These are phyloP conservation scores for Pristionchus entomophagus DNA, from an alignment of 2,888 invertebrate genomes.

Conservation along the genomic window DNA sequence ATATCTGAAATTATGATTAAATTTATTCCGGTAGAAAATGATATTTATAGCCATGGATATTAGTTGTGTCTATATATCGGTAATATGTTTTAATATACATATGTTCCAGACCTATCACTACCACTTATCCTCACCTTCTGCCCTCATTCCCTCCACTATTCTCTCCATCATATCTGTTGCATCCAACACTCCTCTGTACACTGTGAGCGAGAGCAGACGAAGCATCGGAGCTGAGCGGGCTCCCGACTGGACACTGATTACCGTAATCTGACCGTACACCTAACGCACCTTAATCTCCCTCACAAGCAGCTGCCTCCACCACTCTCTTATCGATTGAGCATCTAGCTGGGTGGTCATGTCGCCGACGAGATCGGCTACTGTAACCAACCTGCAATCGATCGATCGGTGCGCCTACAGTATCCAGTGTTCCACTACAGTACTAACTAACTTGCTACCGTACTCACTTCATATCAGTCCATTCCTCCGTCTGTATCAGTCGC, in stretches of 20 bases:
- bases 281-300: too few relatives aligned
- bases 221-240: background rate
- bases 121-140: background rate
- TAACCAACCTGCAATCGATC: background rate
- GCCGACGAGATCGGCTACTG: background rate
- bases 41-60: background rate
- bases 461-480: background rate
- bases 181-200: background rate
- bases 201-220: background rate
- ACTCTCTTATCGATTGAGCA: background rate
- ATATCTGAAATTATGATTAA: too few relatives aligned
- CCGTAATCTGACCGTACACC: background rate
- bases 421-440: background rate
- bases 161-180: background rate
- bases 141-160: background rate
- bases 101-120: background rate
- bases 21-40: too few relatives aligned
- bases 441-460: background rate
- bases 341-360: background rate
- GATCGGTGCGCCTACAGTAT: too few relatives aligned
- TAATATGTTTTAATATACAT: background rate
- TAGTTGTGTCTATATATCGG: background rate
- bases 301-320: background rate
- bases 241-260: conserved; percentile 1
- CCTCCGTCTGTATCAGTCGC: background rate